These are phyloP conservation scores for Ridgeia piscesae DNA, from an alignment of 1,140 invertebrate species.

Conservation along the genomic window DNA sequence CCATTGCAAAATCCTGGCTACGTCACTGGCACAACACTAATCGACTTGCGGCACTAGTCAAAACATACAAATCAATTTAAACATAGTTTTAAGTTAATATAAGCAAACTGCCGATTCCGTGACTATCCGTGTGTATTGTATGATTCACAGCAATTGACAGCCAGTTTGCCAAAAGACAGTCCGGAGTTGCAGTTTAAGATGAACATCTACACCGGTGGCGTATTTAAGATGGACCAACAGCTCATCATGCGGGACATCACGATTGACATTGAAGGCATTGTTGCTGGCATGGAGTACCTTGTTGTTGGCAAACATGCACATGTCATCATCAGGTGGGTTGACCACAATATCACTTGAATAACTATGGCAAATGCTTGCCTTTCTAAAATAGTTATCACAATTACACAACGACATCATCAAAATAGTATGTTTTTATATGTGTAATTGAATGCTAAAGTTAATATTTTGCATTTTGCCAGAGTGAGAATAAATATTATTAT, in stretches of 20 bases:
- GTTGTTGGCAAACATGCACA: conserved; percentile 38
- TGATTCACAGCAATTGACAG: conserved; percentile 35
- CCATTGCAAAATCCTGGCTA: no score
- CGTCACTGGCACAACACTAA: no score
- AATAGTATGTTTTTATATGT: background rate
- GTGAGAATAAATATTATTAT: no score
- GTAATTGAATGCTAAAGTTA: background rate
- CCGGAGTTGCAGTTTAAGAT: conserved; percentile 44
- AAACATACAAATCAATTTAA: no score
- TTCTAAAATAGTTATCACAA: background rate
- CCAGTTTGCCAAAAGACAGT: conserved; percentile 36
- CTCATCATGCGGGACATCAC: conserved; percentile 40
- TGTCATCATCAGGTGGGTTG: conserved; percentile 24
- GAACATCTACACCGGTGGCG: conserved; percentile 35
- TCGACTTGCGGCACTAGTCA: no score
- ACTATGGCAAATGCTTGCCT: no score
- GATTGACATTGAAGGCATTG: conserved; percentile 32
- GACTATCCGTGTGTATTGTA: no score
- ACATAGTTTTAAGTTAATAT: no score
- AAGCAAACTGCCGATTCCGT: no score
- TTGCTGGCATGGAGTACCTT: conserved; percentile 39
- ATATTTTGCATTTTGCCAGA: no score
- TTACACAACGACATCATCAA: background rate
- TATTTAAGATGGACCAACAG: conserved; percentile 33
- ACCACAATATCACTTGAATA: background rate